Evolutionary conservation across 2,888 invertebrate genomes (phyloP), one percentile per base, ranked within the genome.

Genomic region (Trachelus stipa): DNA sequence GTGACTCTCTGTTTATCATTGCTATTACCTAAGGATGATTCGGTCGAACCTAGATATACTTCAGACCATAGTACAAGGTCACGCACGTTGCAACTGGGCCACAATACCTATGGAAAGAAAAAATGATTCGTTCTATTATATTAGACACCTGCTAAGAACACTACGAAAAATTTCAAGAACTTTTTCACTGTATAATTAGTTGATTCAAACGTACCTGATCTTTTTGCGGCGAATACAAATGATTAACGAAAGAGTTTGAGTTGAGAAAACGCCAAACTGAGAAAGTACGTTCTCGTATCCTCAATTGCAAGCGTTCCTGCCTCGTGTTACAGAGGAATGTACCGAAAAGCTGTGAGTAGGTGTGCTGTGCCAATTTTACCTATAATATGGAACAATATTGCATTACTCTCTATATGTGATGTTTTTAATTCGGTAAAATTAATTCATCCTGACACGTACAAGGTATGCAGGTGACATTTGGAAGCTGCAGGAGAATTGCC

Each of bases 311-410:
- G 69, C 97, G 94, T 92, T 97, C 97, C 86, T 95, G 95, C 76
- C 94, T 92, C 69, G 95, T 94, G 93, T 99, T 98, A 92, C 97
- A 98, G 84, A 99, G 94, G 93, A 99, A 99, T 85, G 98, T 98
- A 85, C 99, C 99, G 93, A 98, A 99, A 90, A 99, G 94, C 92
- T 98, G 97, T 80, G 99, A 98, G 92, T 98, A 98, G 75, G 96
- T 96, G 92, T 99, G 99, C 84, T 98, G 98, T 3, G 96, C 97
- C 88, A 99, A 93, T 93, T 98, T 99, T 81, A 98, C 96, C 98
- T 98, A 91, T 56, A 92, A 91, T 77, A 81, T 78, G 56, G 15
- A 2, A 9, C 23, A 56, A 56, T 23, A 23, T 56, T 56, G 9
- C 23, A 56, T 56, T 56, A 56, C 23, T 56, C 9, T 56, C 56